phyloP scores from a whole-genome alignment of 2,797 vertebrate species.

The Pangasius mekongensis region DNA sequence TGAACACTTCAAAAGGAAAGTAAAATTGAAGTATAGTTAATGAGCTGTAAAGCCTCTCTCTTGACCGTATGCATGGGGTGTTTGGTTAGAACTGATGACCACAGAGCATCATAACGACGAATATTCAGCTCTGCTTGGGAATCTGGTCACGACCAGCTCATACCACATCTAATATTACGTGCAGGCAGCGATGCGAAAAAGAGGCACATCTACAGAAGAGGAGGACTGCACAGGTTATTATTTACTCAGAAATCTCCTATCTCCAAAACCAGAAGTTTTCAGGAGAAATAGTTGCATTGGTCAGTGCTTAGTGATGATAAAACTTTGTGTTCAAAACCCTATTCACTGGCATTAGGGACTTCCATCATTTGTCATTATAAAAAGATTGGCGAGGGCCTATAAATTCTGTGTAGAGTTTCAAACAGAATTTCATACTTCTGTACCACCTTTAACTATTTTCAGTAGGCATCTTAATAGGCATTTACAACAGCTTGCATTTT shows the following conservation, averaged over 20 bases:
- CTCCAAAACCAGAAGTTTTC: conserved; percentile 4
- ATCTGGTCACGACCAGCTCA: conserved; percentile 45
- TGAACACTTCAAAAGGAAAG: conserved; percentile 45
- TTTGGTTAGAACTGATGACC: conserved; percentile 22
- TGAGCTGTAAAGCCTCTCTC: conserved; percentile 32
- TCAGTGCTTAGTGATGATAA: conserved; percentile 25
- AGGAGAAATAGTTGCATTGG: neutral
- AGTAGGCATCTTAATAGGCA: neutral
- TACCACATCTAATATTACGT: conserved; percentile 44
- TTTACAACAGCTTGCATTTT: neutral
- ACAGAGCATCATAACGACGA: conserved; percentile 25
- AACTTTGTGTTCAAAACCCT: neutral
- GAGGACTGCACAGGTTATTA: neutral
- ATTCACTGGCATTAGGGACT: neutral
- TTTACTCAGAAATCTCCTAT: conserved; percentile 7
- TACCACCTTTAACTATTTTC: neutral
- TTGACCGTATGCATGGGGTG: conserved; percentile 33
- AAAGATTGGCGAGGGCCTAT: neutral
- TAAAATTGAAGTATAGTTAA: conserved; percentile 44
- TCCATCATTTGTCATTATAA: neutral
- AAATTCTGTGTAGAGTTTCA: neutral
- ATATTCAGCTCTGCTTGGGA: conserved; percentile 39
- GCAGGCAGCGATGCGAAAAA: conserved; percentile 38
- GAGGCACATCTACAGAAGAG: conserved; percentile 37
- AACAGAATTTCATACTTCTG: neutral